phyloP scores from a whole-genome alignment of 1,140 invertebrate genomes.

The Bactericera cockerelli region DNA sequence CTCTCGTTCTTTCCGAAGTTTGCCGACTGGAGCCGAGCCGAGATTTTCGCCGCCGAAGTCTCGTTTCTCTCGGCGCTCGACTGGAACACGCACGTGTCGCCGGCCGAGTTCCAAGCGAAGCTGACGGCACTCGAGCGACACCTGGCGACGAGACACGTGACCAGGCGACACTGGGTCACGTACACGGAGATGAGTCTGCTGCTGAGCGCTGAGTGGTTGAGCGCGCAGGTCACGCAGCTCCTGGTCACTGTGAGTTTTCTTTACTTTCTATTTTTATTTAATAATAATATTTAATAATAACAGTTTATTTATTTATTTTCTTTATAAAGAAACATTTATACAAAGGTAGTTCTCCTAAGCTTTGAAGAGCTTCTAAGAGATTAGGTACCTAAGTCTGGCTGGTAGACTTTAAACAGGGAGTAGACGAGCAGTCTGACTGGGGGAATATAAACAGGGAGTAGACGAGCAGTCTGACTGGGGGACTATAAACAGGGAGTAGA shows the following conservation, averaged over 20 bases:
- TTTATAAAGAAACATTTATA: too few species aligned
- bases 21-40: conserved; percentile 53
- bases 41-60: conserved; percentile 67
- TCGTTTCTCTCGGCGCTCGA: conserved; percentile 78
- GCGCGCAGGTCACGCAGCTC: conserved; percentile 34
- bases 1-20: conserved; percentile 73
- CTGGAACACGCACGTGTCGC: conserved; percentile 63
- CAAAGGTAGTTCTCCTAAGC: too few species aligned
- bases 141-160: conserved; percentile 52
- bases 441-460: too few species aligned
- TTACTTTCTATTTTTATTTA: background rate
- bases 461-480: too few species aligned
- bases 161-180: conserved; percentile 63
- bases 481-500: too few species aligned
- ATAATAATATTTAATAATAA: too few species aligned
- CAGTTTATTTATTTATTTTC: too few species aligned
- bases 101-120: conserved; percentile 49
- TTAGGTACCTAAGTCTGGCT: too few species aligned
- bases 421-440: too few species aligned
- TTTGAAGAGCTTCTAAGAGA: too few species aligned
- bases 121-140: conserved; percentile 47
- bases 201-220: conserved; percentile 34
- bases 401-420: too few species aligned
- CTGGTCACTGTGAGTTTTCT: conserved; percentile 33
- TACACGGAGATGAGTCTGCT: conserved; percentile 62